Evolutionary conservation across 2,888 invertebrate genomes (phyloP).

Genomic region (Schizaphis graminum): DNA sequence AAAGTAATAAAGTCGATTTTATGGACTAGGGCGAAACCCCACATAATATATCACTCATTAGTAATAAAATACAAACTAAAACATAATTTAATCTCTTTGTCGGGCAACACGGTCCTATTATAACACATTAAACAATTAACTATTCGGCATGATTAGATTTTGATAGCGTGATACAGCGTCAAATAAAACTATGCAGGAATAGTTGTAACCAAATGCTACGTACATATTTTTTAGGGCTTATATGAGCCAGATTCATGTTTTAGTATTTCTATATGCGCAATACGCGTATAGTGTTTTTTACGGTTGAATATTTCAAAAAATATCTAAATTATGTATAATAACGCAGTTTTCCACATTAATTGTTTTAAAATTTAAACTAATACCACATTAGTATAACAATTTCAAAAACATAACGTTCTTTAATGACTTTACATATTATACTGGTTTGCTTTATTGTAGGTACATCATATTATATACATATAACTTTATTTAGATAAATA

Average conservation of each 20-base stretch:
- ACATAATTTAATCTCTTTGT: not conserved
- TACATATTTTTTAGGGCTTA: not conserved
- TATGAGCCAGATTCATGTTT: not conserved
- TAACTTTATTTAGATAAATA: not conserved
- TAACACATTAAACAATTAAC: not conserved
- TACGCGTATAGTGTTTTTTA: not conserved
- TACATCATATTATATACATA: not conserved
- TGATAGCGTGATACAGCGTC: not conserved
- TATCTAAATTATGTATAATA: not conserved
- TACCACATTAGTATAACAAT: not conserved
- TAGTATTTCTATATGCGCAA: not conserved
- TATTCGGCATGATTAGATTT: not conserved
- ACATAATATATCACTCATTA: not conserved
- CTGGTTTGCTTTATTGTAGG: not conserved
- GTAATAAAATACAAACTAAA: not conserved
- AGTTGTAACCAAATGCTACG: not conserved
- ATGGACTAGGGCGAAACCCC: not conserved
- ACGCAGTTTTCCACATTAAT: not conserved
- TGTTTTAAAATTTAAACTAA: not conserved
- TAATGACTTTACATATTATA: not conserved
- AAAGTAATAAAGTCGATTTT: slow-evolving; percentile 33
- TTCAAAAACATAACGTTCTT: not conserved
- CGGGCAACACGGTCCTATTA: not conserved
- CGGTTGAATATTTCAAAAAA: not conserved
- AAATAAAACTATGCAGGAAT: not conserved